phyloP scores from a whole-genome alignment of 2,797 vertebrate species.

The Parauchenoglanis punctatus region DNA sequence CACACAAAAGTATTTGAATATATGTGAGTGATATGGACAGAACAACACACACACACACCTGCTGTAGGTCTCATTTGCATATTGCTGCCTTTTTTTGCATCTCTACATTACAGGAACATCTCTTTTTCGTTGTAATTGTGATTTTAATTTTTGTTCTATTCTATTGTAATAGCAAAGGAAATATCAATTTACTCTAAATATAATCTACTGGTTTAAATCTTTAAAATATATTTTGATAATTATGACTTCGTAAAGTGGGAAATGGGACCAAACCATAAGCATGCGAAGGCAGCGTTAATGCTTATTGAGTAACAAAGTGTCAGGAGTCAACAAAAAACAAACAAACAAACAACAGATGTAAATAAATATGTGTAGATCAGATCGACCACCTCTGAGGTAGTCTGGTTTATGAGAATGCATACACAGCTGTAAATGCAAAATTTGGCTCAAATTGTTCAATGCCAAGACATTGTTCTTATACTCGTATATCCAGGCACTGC shows the following conservation, averaged over 20 bases:
- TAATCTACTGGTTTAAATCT: not conserved
- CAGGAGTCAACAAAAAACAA: not conserved
- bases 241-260: not conserved
- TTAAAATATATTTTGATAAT: not conserved
- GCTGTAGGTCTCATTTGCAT: conserved; percentile 3
- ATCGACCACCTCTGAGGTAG: not conserved
- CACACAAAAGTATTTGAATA: not conserved
- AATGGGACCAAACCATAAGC: not conserved
- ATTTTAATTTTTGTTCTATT: not conserved
- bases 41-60: not conserved
- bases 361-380: not conserved
- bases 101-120: not conserved
- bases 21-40: not conserved
- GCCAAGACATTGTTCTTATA: no score
- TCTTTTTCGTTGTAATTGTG: not conserved
- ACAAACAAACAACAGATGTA: no score
- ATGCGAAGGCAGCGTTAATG: not conserved
- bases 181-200: no score
- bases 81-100: not conserved
- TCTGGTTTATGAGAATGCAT: not conserved
- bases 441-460: not conserved
- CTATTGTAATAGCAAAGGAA: not conserved
- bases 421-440: not conserved
- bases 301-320: not conserved
- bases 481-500: not conserved